A percentile compares a stretch with the other conserved stretches of the same genome.
Conservation (phyloP, 2,113 vertebrate genomes). For the Prunella himalayana region DNA sequence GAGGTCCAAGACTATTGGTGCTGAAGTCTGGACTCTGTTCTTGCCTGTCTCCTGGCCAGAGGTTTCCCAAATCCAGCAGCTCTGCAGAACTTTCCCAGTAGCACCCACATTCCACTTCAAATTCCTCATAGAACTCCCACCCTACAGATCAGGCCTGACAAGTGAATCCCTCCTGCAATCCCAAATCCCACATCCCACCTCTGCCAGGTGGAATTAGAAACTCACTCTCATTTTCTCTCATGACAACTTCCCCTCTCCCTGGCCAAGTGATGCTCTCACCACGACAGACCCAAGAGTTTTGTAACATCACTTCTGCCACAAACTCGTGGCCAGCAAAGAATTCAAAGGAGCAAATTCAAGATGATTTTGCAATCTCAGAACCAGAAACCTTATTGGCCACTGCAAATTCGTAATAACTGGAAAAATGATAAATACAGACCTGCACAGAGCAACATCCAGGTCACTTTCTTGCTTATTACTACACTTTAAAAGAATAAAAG, state of each 20-base stretch:
- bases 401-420: background rate
- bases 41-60: background rate
- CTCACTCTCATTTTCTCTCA: background rate
- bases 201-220: background rate
- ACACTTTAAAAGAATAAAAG: background rate
- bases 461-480: background rate
- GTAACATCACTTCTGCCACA: background rate
- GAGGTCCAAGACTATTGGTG: background rate
- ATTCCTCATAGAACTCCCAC: fast-evolving
- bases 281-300: fast-evolving
- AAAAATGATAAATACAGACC: background rate
- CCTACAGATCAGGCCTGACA: background rate
- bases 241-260: too few species aligned
- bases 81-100: background rate
- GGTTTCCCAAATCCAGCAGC: background rate
- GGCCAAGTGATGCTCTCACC: background rate
- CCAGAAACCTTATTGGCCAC: background rate
- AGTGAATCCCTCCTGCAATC: background rate
- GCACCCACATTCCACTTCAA: background rate
- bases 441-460: background rate
- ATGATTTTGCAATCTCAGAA: background rate
- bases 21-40: background rate
- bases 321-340: background rate
- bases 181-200: background rate
- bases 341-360: background rate